Evolutionary conservation across 2,113 vertebrate species (phyloP), one percentile per base, ranked within the genome.

Genomic region (Lethenteron camtschaticum): DNA sequence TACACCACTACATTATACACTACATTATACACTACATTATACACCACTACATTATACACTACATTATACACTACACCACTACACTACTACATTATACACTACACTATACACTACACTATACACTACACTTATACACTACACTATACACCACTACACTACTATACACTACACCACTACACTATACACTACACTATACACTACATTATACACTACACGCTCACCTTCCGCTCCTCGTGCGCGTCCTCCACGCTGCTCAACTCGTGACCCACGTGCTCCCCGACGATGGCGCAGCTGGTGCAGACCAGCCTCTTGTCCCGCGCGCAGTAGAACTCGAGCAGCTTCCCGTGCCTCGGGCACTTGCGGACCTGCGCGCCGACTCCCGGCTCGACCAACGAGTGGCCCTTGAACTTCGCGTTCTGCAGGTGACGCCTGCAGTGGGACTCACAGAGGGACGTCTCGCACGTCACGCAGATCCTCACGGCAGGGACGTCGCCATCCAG

Each of bases 221-320:
- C 60, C 60, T 66, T 66, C 60, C 14, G 14, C 6, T 66, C 60
- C 60, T n/a, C 18, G 14, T n/a, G 14, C 14, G 60, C 60, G 9
- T 66, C 9, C 6, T 66, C 6, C 60, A 66, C 60, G 14, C 14
- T n/a, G 2, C 14, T n/a, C 14, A 66, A 14, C 60, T 66, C 18
- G 60, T 66, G 60, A 18, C 18, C 18, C 60, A 18, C 9, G 60
- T 66, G 60, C 60, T 66, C 18, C 6, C 60, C 60, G 3, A 18
- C 60, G 14, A 66, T 66, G 60, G 60, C 60, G 60, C 60, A 66
- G 60, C 5, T 66, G 14, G 60, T 66, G 60, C 60, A 66, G 60
- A 66, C 18, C 14, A 66, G 18, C 6, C 14, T 66, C 9, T 66
- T 66, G 60, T 66, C 60, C 8, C 18, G 14, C 60, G 7, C 18